Evolutionary conservation across 1,140 invertebrate species (phyloP).

Genomic region (Lepidurus packardi): DNA sequence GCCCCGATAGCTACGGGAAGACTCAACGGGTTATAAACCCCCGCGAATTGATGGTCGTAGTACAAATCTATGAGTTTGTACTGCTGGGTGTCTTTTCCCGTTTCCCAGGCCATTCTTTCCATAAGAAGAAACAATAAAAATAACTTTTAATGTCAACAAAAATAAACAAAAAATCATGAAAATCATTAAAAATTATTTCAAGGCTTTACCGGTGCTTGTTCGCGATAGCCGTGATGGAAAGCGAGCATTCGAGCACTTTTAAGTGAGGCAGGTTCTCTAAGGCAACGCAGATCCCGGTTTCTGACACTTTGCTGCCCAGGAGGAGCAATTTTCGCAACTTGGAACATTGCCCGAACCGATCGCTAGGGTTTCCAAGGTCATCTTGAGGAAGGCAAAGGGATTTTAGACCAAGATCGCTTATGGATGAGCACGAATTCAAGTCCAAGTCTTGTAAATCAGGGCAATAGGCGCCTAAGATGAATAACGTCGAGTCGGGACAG

Average conservation of each 20-base stretch:
- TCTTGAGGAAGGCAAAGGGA: constrained; percentile 29
- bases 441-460: constrained; percentile 32
- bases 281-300: constrained; percentile 30
- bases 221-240: constrained; percentile 25
- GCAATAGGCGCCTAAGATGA: constrained; percentile 33
- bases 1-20: constrained; percentile 10
- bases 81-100: constrained; percentile 7
- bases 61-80: constrained; percentile 32
- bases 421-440: constrained; percentile 28
- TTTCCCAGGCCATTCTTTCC: constrained; percentile 24
- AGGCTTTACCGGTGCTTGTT: constrained; percentile 13
- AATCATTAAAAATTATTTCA: neutral
- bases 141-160: neutral
- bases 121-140: neutral
- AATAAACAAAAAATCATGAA: neutral
- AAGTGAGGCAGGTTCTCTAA: constrained; percentile 29
- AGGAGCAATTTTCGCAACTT: constrained; percentile 29
- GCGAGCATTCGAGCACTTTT: constrained; percentile 32
- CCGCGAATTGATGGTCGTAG: constrained; percentile 23
- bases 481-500: constrained; percentile 28
- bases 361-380: constrained; percentile 30
- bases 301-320: constrained; percentile 29
- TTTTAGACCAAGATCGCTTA: constrained; percentile 32
- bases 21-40: constrained; percentile 19
- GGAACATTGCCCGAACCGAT: constrained; percentile 27